Conservation (phyloP, 2,888 invertebrate species). For the Hirtodrosophila duncani region DNA sequence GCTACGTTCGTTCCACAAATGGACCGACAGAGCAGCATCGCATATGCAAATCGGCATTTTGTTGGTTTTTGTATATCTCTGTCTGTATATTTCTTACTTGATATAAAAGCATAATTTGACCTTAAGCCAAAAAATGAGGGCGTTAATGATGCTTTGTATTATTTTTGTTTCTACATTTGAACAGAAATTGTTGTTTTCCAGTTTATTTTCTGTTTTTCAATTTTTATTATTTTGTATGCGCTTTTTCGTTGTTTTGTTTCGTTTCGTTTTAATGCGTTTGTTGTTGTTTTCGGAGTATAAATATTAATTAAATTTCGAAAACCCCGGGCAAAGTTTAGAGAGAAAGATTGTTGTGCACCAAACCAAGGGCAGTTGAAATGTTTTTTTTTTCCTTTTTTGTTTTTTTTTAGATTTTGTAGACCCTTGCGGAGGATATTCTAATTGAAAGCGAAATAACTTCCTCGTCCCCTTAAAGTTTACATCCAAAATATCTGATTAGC, state of each 20-base stretch:
- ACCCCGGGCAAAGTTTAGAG: slow-evolving; percentile 29
- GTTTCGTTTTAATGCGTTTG: slow-evolving; percentile 35
- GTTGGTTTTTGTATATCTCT: slow-evolving; percentile 19
- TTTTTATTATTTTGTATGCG: slow-evolving; percentile 32
- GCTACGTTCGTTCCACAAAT: slow-evolving; percentile 68
- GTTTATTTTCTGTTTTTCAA: slow-evolving; percentile 27
- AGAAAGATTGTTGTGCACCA: slow-evolving; percentile 20
- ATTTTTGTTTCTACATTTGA: slow-evolving; percentile 28
- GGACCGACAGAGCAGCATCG: slow-evolving; percentile 59
- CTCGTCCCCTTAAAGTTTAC: no score
- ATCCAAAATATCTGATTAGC: no score
- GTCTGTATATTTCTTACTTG: slow-evolving; percentile 24
- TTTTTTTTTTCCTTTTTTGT: no score
- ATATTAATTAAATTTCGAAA: slow-evolving; percentile 64
- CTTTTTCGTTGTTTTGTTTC: slow-evolving; percentile 26
- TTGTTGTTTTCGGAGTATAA: slow-evolving; percentile 54
- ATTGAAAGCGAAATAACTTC: no score
- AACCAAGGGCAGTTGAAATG: slow-evolving; percentile 22
- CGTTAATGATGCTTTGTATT: slow-evolving; percentile 72
- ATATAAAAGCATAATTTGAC: slow-evolving; percentile 70
- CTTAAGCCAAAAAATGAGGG: slow-evolving; percentile 73
- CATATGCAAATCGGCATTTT: slow-evolving; percentile 59
- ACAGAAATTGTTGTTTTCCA: slow-evolving; percentile 25
- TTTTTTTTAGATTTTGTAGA: no score
- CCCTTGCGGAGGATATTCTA: no score